These are phyloP conservation scores for Andrena camellia DNA, from an alignment of 2,888 invertebrate species.

Conservation along the genomic window DNA sequence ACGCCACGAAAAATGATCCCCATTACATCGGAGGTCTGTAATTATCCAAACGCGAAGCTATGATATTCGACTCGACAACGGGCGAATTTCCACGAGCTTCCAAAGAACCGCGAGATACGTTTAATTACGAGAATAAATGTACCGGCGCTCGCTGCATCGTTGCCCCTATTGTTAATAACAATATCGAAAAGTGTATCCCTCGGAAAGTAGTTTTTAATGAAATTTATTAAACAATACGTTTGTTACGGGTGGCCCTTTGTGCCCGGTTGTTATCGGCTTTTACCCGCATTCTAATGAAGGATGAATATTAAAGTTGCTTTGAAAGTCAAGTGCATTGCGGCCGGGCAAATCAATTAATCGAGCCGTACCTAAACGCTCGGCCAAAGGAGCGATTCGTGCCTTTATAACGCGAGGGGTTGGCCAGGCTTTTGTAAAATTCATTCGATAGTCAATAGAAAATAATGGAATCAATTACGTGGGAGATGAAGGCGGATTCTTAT, in stretches of 20 bases:
- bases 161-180: conserved; percentile 1
- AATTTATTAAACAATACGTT: conserved; percentile 41
- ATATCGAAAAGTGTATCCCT: background rate
- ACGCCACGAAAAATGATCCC: conserved; percentile 28
- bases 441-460: conserved; percentile 34
- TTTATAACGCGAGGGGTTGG: conserved; percentile 10
- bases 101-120: background rate
- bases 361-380: conserved; percentile 31
- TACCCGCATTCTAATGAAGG: conserved; percentile 36
- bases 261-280: conserved; percentile 34
- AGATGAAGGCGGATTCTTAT: conserved; percentile 18
- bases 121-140: background rate
- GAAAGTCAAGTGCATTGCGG: conserved; percentile 52
- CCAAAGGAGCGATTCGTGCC: conserved; percentile 37
- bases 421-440: conserved; percentile 44
- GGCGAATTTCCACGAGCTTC: conserved; percentile 11
- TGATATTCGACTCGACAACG: conserved; percentile 18
- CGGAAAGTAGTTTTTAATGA: conserved; percentile 24
- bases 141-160: background rate
- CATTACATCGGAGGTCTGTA: conserved; percentile 8
- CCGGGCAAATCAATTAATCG: conserved; percentile 53
- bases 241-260: conserved; percentile 15
- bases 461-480: conserved; percentile 50
- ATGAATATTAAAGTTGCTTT: conserved; percentile 58
- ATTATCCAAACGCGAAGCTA: conserved; percentile 12